Conservation (phyloP, 2,113 vertebrate species). For the Mola mola region DNA sequence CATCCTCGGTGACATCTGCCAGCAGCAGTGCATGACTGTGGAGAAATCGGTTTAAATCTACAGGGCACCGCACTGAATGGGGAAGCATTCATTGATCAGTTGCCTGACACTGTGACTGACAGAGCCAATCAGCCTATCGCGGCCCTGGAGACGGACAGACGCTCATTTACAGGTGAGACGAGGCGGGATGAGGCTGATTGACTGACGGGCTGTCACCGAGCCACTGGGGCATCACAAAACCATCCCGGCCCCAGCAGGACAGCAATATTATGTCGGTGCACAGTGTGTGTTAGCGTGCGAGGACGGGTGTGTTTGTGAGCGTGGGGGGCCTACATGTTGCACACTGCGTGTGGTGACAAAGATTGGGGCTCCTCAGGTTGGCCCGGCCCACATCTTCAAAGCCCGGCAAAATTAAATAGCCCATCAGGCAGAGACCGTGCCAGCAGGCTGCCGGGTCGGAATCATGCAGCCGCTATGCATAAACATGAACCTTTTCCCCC, state of each 20-base stretch:
- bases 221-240: constrained; percentile 69
- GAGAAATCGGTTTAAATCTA: constrained; percentile 69
- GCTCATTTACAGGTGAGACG: constrained; percentile 77
- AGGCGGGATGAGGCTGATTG: constrained; percentile 72
- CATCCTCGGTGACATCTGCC: constrained; percentile 72
- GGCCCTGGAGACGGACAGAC: constrained; percentile 75
- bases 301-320: constrained; percentile 33
- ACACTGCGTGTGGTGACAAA: constrained; percentile 67
- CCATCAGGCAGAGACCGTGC: constrained; percentile 41
- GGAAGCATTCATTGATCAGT: constrained; percentile 75
- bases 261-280: constrained; percentile 53
- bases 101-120: constrained; percentile 76
- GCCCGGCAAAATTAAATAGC: constrained; percentile 57
- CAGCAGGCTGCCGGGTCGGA: constrained; percentile 46
- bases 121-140: constrained; percentile 78
- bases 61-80: constrained; percentile 53
- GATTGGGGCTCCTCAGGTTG: constrained; percentile 58
- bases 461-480: constrained; percentile 28
- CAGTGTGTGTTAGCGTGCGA: constrained; percentile 33
- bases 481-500: constrained; percentile 4
- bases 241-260: constrained; percentile 39
- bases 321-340: constrained; percentile 66
- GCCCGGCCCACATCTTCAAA: constrained; percentile 54
- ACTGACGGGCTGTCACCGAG: constrained; percentile 76
- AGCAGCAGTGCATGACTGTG: constrained; percentile 75